A percentile compares a stretch with the other conserved stretches of the same genome.
Conservation (phyloP, 2,797 vertebrate species). For the Tenualosa thibaudeaui region DNA sequence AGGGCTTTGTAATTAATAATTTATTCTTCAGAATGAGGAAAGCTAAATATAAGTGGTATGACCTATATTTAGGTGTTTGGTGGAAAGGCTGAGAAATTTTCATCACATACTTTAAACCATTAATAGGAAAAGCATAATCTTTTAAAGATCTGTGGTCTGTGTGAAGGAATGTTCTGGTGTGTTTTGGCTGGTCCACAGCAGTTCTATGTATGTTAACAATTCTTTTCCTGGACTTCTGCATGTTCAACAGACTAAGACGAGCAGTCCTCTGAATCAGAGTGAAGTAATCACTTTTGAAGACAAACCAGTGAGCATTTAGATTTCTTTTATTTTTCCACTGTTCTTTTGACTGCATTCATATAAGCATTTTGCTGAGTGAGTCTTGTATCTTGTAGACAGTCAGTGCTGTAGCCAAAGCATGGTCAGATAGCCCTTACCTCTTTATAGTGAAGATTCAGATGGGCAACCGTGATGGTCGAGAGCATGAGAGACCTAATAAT, state of each 20-base stretch:
- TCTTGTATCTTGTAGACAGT: conserved; percentile 64
- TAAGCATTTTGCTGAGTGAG: not conserved
- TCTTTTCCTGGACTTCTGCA: not conserved
- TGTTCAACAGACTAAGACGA: conserved; percentile 51
- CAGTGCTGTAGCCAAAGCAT: conserved; percentile 85
- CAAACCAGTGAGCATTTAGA: conserved; percentile 68
- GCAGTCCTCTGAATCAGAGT: conserved; percentile 67
- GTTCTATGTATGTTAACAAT: not conserved
- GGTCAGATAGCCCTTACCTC: conserved; percentile 90
- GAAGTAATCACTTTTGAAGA: conserved; percentile 55
- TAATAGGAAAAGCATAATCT: not conserved
- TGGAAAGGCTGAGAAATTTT: not conserved
- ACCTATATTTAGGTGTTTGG: not conserved
- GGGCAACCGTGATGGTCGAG: conserved; percentile 43
- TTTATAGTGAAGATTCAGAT: conserved; percentile 86
- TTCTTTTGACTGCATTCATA: too few relatives aligned
- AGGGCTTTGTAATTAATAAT: not conserved
- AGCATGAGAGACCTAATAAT: conserved; percentile 50
- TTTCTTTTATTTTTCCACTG: not conserved
- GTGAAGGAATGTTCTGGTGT: not conserved
- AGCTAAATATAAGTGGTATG: not conserved
- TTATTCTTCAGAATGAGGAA: not conserved
- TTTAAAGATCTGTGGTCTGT: not conserved
- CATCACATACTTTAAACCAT: not conserved
- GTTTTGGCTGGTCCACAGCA: not conserved